Conservation (phyloP, 2,888 invertebrate genomes). For the Tuta absoluta region DNA sequence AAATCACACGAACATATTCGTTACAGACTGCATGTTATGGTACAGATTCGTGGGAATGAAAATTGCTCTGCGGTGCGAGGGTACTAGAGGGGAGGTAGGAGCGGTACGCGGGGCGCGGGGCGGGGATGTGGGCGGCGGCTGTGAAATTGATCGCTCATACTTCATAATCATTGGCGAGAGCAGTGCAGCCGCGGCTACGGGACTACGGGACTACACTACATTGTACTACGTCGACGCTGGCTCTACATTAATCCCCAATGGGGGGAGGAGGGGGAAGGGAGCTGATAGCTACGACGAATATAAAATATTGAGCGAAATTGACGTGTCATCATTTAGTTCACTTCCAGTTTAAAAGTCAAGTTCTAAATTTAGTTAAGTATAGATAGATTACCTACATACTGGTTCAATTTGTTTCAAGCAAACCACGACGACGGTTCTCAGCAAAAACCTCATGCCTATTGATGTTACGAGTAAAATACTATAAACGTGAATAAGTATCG, state of each 20-base stretch:
- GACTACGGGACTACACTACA: not conserved
- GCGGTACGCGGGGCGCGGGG: conserved; percentile 35
- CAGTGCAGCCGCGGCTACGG: conserved; percentile 35
- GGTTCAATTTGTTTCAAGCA: not conserved
- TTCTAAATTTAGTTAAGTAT: too few species aligned
- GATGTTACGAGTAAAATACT: not conserved
- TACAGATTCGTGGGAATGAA: conserved; percentile 24
- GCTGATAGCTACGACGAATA: conserved; percentile 5
- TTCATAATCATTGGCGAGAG: conserved; percentile 64
- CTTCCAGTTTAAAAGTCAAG: too few species aligned
- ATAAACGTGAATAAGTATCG: not conserved
- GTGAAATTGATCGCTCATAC: conserved; percentile 67
- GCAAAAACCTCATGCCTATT: not conserved
- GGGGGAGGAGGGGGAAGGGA: not conserved
- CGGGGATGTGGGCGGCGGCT: conserved; percentile 53
- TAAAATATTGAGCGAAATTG: not conserved
- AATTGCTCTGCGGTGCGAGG: conserved; percentile 42
- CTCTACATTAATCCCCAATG: conserved; percentile 16
- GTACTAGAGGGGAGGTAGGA: conserved; percentile 31
- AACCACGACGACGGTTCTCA: not conserved
- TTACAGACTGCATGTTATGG: not conserved
- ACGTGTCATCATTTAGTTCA: not conserved
- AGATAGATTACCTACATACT: too few species aligned
- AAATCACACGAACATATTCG: not conserved
- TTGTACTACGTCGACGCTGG: not conserved